A percentile compares a stretch with the other conserved stretches of the same genome.
These are phyloP conservation scores for Ophonus ardosiacus DNA, from an alignment of 2,888 invertebrate genomes.

Conservation along the genomic window DNA sequence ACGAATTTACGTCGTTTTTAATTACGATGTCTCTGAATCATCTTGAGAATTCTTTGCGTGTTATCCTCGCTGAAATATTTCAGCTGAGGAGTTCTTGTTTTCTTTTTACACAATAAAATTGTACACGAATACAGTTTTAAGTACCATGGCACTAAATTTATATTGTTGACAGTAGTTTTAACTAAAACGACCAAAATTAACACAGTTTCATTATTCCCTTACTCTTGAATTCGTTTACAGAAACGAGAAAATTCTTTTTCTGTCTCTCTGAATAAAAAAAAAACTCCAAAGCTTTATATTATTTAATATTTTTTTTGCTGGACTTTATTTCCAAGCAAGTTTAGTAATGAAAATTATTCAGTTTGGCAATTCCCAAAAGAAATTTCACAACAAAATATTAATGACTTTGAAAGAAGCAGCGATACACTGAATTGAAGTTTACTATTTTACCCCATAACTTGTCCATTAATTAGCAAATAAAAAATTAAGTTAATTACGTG, in stretches of 20 bases:
- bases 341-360: background rate
- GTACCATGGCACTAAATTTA: slow-evolving; percentile 1
- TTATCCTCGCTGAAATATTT: slow-evolving; percentile 22
- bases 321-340: background rate
- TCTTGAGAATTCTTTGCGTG: slow-evolving; percentile 40
- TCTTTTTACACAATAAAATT: slow-evolving; percentile 25
- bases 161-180: slow-evolving; percentile 41
- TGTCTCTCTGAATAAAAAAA: background rate
- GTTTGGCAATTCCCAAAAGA: background rate
- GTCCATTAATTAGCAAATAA: background rate
- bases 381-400: background rate
- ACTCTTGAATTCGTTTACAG: background rate
- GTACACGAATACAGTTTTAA: slow-evolving; percentile 29
- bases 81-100: background rate
- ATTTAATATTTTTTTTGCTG: background rate
- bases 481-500: background rate
- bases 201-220: slow-evolving; percentile 3
- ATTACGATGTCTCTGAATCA: slow-evolving; percentile 11
- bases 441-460: background rate
- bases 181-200: slow-evolving; percentile 34
- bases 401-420: background rate
- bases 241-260: background rate
- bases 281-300: background rate
- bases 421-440: background rate
- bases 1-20: slow-evolving; percentile 13